Evolutionary conservation across 2,888 invertebrate genomes (phyloP).

Genomic region (Athalia circularis): DNA sequence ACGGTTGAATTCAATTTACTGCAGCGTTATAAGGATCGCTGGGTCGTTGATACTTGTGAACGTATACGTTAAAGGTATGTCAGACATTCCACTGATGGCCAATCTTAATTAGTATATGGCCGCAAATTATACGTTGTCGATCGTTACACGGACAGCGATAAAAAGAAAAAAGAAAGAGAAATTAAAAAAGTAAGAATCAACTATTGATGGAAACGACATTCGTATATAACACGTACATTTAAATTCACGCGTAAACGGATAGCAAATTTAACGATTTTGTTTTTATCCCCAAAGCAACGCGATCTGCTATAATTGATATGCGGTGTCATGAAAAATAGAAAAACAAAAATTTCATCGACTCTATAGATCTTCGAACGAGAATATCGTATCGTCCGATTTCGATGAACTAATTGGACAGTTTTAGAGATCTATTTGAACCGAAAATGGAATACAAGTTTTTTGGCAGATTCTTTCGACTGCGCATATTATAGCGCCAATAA

Average conservation of each 20-base stretch:
- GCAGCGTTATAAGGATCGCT: background rate
- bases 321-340: background rate
- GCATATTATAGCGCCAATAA: constrained; percentile 9
- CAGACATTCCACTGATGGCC: background rate
- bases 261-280: no score
- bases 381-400: no score
- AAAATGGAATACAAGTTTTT: constrained; percentile 4
- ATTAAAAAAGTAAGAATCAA: background rate
- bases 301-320: no score
- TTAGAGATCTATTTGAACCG: background rate
- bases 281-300: no score
- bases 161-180: background rate
- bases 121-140: constrained; percentile 15
- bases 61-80: background rate
- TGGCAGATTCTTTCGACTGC: constrained; percentile 6
- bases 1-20: constrained; percentile 12
- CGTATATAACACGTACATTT: background rate
- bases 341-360: background rate
- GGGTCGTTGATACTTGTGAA: background rate
- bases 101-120: constrained; percentile 25
- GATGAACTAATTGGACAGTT: no score
- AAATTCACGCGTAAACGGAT: no score
- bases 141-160: background rate
- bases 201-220: constrained; percentile 14
- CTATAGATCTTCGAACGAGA: no score